A percentile compares a stretch with the other conserved stretches of the same genome.
These are phyloP conservation scores for Euleptes europaea DNA, from an alignment of 2,113 vertebrate species.

Conservation along the genomic window DNA sequence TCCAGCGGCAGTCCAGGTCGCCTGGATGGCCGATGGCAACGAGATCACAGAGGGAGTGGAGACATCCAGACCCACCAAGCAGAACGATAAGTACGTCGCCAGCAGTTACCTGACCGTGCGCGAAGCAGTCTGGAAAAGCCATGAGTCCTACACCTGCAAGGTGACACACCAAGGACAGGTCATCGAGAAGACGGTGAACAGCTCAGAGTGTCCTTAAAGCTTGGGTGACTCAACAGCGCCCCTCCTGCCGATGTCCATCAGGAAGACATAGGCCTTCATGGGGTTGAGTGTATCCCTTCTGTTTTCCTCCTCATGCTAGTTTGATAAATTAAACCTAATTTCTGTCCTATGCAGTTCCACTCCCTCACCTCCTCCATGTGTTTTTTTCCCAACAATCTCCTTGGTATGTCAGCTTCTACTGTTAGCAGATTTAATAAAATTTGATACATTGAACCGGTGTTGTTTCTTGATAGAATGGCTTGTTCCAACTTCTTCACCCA, in stretches of 20 bases:
- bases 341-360: background rate
- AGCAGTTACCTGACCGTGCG: background rate
- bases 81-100: background rate
- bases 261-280: background rate
- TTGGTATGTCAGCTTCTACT: background rate
- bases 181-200: background rate
- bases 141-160: rapidly evolving
- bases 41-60: conserved; percentile 17
- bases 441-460: background rate
- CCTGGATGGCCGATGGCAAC: conserved; percentile 47
- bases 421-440: background rate
- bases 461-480: background rate
- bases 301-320: background rate
- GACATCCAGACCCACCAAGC: conserved; percentile 25
- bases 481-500: background rate
- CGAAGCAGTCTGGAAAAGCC: rapidly evolving
- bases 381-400: too few species aligned
- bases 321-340: background rate
- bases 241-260: rapidly evolving
- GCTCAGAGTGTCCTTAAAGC: background rate
- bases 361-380: background rate
- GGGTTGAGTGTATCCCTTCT: too few species aligned
- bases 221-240: rapidly evolving
- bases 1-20: conserved; percentile 25
- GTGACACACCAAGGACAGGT: background rate